A percentile compares a stretch with the other conserved stretches of the same genome.
Conservation (phyloP, 2,113 vertebrate species). For the Protobothrops mucrosquamatus region DNA sequence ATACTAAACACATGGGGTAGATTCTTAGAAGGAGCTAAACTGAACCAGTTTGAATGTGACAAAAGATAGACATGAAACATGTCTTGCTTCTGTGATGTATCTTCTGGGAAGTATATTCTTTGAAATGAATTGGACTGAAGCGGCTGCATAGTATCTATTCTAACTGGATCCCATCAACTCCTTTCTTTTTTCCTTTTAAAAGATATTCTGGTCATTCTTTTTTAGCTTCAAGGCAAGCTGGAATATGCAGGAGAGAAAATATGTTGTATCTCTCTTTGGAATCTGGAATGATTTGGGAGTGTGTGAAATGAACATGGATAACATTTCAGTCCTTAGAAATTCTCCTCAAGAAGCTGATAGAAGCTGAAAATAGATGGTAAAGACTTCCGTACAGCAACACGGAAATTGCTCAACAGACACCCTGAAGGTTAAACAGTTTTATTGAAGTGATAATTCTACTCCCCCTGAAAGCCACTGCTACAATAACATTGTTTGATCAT, state of each 20-base stretch:
- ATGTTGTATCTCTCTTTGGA: background rate
- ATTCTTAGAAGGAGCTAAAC: background rate
- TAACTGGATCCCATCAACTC: background rate
- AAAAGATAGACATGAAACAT: background rate
- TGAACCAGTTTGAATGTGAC: background rate
- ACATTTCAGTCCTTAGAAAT: background rate
- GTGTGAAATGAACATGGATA: background rate
- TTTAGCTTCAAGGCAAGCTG: background rate
- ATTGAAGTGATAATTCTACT: background rate
- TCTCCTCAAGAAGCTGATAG: background rate
- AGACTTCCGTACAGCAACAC: background rate
- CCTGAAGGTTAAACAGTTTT: background rate
- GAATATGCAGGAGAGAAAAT: background rate
- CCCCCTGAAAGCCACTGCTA: background rate
- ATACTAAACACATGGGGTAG: background rate
- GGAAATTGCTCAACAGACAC: background rate
- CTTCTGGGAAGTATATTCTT: background rate
- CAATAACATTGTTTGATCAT: background rate
- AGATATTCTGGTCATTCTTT: background rate
- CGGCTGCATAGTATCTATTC: background rate
- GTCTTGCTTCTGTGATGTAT: background rate
- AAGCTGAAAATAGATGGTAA: background rate
- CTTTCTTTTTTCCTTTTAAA: background rate
- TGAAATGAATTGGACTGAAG: background rate
- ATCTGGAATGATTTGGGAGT: background rate